Evolutionary conservation across 2,797 vertebrate genomes (phyloP).

Genomic region (Thamnophis elegans): DNA sequence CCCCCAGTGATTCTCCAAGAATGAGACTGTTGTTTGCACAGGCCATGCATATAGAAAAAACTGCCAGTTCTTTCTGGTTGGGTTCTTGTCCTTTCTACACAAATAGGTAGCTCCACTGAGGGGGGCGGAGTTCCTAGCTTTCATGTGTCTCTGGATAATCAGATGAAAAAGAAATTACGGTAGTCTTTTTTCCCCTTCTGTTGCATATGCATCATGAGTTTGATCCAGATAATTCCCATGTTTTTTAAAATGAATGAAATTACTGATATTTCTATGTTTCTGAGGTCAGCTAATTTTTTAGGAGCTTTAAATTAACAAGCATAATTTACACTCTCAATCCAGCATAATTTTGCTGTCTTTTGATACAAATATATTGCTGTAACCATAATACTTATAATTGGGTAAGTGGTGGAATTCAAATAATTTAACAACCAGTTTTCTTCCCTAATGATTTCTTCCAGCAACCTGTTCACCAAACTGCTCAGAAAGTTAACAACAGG

Average conservation of each 20-base stretch:
- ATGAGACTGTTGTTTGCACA: not conserved
- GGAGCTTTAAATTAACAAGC: slow-evolving; percentile 11
- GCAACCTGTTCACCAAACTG: too few relatives aligned
- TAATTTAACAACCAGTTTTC: too few relatives aligned
- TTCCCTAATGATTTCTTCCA: too few relatives aligned
- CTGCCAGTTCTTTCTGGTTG: not conserved
- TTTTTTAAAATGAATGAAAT: not conserved
- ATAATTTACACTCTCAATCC: slow-evolving; percentile 22
- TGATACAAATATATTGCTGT: not conserved
- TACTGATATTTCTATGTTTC: slow-evolving; percentile 19
- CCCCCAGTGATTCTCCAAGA: not conserved
- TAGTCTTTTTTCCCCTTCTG: not conserved
- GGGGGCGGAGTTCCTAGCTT: too few relatives aligned
- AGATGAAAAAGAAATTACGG: not conserved
- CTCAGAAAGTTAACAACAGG: too few relatives aligned
- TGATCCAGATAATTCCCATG: not conserved
- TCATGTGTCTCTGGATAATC: not conserved
- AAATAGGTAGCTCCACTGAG: not conserved
- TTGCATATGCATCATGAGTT: not conserved
- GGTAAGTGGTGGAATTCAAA: too few relatives aligned
- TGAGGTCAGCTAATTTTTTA: slow-evolving; percentile 8
- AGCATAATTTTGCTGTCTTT: not conserved
- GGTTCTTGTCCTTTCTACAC: not conserved
- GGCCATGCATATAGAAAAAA: not conserved
- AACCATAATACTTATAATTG: not conserved